Base-by-base conservation (phyloP, 1,140 invertebrate species). In the Zaprionus gabonicus region DNA sequence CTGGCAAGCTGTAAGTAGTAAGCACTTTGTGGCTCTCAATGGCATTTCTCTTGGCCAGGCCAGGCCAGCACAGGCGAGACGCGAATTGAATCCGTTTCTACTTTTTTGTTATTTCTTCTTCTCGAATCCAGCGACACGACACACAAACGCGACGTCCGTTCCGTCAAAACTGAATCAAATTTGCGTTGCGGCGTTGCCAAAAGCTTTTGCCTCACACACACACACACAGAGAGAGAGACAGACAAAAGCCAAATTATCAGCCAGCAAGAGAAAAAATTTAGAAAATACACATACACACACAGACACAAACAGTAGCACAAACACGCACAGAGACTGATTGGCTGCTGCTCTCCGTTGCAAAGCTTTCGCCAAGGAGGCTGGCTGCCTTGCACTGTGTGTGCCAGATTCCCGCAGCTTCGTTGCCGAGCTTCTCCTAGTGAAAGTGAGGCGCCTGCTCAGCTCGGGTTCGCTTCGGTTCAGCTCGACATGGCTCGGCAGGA, bases 81-180 rank as follows among this genome's bases (percentile, higher is more conserved):
- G 31, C 41, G 57, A 49, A 34, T 27, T 51, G 20, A 59, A 59
- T 66, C 15, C 31, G 63, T 71, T 34, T 57, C 10, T 7, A 34
- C 31, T 34, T 34, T 34, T 10, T 23, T 36, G 4, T 57, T 6
- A n/a, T 59, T 59, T 59, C 41, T n/a, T 44, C 44, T 7, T 58
- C 12, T 34, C 34, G 25, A 57, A 67, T 44, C n/a, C 17, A 58
- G 44, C 67, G 44, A 67, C 20, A 57, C 56, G 62, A 63, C 66
- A 76, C 67, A 79, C 72, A 76, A 78, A 76, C 73, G 68, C 73
- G 44, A 51, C 73, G 73, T 67, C 17, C 60, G 73, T 75, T 78
- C 68, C 58, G 44, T 76, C 63, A 62, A 68, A 79, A 79, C 77
- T 79, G 68, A 79, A 76, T 51, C 66, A 60, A 63, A 75, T 75